These are phyloP conservation scores for Temnothorax curvispinosus DNA, from an alignment of 1,140 invertebrate genomes.

Conservation along the genomic window DNA sequence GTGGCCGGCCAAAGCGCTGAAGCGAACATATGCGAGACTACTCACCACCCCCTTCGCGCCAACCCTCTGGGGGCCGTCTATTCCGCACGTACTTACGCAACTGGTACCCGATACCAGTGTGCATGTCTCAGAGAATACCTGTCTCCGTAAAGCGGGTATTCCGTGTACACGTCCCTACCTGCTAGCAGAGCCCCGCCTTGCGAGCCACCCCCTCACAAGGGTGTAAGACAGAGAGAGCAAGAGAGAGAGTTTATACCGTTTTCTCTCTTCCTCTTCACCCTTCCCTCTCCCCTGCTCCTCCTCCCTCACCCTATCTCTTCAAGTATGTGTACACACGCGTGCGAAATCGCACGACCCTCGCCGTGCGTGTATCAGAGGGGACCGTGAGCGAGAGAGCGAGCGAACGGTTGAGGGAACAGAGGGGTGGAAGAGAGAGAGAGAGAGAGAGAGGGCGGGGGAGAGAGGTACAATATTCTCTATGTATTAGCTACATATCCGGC, in stretches of 20 bases:
- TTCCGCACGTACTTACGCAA: slow-evolving; percentile 70
- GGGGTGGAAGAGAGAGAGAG: slow-evolving; percentile 38
- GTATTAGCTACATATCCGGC: slow-evolving; percentile 80
- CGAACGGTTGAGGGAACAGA: slow-evolving; percentile 21
- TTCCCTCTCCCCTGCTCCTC: neutral
- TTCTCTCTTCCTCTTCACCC: slow-evolving; percentile 34
- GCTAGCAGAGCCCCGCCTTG: slow-evolving; percentile 62
- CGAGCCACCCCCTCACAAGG: slow-evolving; percentile 37
- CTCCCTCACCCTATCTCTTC: slow-evolving; percentile 16
- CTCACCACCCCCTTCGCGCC: slow-evolving; percentile 45
- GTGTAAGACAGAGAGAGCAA: slow-evolving; percentile 56
- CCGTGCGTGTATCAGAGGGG: slow-evolving; percentile 52
- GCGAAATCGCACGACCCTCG: slow-evolving; percentile 66
- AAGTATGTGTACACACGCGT: neutral
- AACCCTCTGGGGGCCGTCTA: neutral
- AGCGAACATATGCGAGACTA: slow-evolving; percentile 54
- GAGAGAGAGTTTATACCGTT: slow-evolving; percentile 16
- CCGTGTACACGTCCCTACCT: slow-evolving; percentile 65
- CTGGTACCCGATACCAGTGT: slow-evolving; percentile 68
- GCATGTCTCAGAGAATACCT: slow-evolving; percentile 72
- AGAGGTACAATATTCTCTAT: slow-evolving; percentile 78
- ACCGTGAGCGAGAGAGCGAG: slow-evolving; percentile 58
- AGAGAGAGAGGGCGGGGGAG: slow-evolving; percentile 55
- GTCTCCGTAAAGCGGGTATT: slow-evolving; percentile 68
- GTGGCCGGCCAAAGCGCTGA: slow-evolving; percentile 52